Evolutionary conservation across 2,888 invertebrate genomes (phyloP), one percentile per base, ranked within the genome.

Genomic region (Diplolepis rosae): DNA sequence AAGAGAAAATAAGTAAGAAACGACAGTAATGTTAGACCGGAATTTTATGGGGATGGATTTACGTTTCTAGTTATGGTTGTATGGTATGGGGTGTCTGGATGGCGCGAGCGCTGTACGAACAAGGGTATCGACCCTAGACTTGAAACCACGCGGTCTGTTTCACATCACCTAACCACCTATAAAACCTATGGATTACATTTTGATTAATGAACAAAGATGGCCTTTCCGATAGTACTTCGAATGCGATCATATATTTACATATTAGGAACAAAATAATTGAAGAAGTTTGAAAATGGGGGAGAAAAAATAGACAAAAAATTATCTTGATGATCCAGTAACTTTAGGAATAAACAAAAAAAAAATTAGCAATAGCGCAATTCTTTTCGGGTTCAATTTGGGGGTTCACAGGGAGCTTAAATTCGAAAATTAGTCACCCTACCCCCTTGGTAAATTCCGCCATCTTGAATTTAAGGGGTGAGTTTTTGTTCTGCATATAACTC

Each of bases 71-170:
- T 7, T 61, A 61, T 61, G 61, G 61, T 61, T 52, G 39, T 68
- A 54, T 65, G 70, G 65, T 69, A 66, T 68, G 54, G 67, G 65
- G 45, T 61, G 72, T 69, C 42, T 68, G 67, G 56, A 77, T 79
- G 83, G 82, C 85, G 84, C 85, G 84, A 80, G 85, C 85, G 85
- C 84, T 70, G 79, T 84, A 75, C 80, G 79, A 79, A 70, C 82
- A 82, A 78, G 85, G 84, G 80, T 85, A 85, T 85, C 85, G 85
- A 85, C 85, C 85, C 85, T 85, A 73, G 65, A 68, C 68, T 66
- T 72, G 82, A 73, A 78, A 79, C 80, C 82, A 81, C 77, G 77
- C 80, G 78, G 81, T 81, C 68, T 68, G 68, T 52, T 27, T 42
- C 39, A n/a, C 24, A 61, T 61, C 61, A 61, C 39, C 39, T 7